phyloP scores from a whole-genome alignment of 2,888 invertebrate species.

The Drosophila anomelani region DNA sequence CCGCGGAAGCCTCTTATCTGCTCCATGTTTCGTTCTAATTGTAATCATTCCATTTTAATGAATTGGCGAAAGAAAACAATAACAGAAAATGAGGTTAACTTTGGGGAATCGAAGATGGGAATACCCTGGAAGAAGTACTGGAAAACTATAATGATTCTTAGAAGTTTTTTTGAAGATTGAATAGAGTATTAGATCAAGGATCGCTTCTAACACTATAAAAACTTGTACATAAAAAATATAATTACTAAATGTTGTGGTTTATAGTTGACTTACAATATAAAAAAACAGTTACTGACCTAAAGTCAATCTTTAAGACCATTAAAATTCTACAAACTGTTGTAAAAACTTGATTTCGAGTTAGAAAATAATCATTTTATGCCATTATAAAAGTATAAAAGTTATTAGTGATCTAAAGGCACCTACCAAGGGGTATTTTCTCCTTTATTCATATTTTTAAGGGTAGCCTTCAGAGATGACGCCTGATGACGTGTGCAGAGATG shows the following conservation, averaged over 20 bases:
- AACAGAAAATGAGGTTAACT: slow-evolving; percentile 16
- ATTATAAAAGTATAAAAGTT: no score
- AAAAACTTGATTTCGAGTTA: no score
- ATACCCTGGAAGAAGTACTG: background rate
- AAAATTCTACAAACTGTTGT: background rate
- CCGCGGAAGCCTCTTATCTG: slow-evolving; percentile 24
- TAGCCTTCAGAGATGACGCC: slow-evolving; percentile 23
- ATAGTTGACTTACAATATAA: no score
- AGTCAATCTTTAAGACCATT: background rate
- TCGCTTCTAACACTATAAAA: no score
- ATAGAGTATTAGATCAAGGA: no score
- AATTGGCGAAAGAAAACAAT: slow-evolving; percentile 42
- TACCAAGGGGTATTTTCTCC: background rate
- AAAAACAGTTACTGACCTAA: no score
- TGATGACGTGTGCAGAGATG: slow-evolving; percentile 65
- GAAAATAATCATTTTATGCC: background rate
- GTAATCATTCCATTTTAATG: slow-evolving; percentile 42
- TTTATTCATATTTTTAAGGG: background rate
- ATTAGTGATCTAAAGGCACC: background rate
- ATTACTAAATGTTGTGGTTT: no score
- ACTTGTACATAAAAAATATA: no score
- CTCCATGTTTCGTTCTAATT: slow-evolving; percentile 28
- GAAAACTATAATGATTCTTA: background rate
- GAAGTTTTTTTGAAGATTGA: background rate
- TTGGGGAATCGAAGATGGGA: background rate